Evolutionary conservation across 2,113 vertebrate species (phyloP).

Genomic region (Loxodonta africana): DNA sequence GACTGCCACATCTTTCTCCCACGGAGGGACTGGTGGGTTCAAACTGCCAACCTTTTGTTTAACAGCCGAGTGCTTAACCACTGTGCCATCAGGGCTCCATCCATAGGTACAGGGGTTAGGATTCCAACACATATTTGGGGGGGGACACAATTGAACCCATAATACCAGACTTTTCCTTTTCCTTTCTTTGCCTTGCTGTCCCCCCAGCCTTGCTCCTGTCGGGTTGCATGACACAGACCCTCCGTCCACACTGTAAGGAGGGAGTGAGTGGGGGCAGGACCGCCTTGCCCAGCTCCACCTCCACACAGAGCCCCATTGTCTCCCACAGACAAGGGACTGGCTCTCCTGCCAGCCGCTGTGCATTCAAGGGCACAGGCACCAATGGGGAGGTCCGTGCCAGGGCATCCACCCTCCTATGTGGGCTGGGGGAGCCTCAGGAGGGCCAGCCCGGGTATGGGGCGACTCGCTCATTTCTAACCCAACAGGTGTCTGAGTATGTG

Average conservation of each 20-base stretch:
- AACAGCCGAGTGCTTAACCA: neutral
- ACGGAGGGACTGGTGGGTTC: neutral
- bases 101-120: neutral
- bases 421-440: neutral
- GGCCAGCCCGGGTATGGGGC: neutral
- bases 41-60: neutral
- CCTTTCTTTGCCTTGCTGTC: neutral
- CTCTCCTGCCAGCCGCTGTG: neutral
- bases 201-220: neutral
- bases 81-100: too few relatives aligned
- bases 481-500: accelerated
- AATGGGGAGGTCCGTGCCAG: constrained; percentile 73
- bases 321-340: constrained; percentile 57
- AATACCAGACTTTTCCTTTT: too few relatives aligned
- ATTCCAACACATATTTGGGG: neutral
- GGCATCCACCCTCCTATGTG: neutral
- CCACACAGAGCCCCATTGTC: constrained; percentile 73
- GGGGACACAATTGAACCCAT: neutral
- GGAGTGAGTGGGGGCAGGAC: neutral
- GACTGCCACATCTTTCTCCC: too few relatives aligned
- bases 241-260: neutral
- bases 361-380: neutral
- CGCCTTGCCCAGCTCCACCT: neutral
- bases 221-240: neutral
- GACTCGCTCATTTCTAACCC: accelerated